Conservation (phyloP, 2,888 invertebrate species). For the Sturmia bella region DNA sequence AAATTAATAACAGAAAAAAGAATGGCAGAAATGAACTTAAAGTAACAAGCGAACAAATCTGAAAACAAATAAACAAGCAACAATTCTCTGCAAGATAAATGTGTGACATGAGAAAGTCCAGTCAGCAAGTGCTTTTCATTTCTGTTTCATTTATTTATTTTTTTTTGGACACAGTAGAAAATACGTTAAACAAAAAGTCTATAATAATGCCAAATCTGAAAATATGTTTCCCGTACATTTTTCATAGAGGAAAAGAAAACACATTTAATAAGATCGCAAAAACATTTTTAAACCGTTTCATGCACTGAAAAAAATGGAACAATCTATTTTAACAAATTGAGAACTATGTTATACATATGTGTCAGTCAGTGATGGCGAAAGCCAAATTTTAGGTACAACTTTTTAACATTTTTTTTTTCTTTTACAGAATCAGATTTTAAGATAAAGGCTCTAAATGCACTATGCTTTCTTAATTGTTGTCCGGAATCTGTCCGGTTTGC, state of each 20-base stretch:
- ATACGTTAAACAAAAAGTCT: constrained; percentile 33
- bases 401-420: too few relatives aligned
- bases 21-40: constrained; percentile 28
- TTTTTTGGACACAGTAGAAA: neutral
- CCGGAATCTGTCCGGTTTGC: too few relatives aligned
- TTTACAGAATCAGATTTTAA: too few relatives aligned
- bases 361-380: too few relatives aligned
- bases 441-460: too few relatives aligned
- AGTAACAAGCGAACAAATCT: constrained; percentile 34
- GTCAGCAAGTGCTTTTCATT: constrained; percentile 13
- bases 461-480: too few relatives aligned
- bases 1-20: constrained; percentile 57
- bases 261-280: constrained; percentile 38
- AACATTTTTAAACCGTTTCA: neutral
- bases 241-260: constrained; percentile 31
- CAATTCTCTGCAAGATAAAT: constrained; percentile 57
- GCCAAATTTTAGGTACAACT: too few relatives aligned
- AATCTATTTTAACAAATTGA: too few relatives aligned
- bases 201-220: constrained; percentile 53
- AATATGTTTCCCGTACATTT: constrained; percentile 18
- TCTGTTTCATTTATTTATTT: neutral
- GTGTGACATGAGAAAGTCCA: constrained; percentile 69
- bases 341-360: too few relatives aligned
- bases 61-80: constrained; percentile 24
- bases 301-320: constrained; percentile 12